phyloP scores from a whole-genome alignment of 2,113 vertebrate species.

The Sardina pilchardus region DNA sequence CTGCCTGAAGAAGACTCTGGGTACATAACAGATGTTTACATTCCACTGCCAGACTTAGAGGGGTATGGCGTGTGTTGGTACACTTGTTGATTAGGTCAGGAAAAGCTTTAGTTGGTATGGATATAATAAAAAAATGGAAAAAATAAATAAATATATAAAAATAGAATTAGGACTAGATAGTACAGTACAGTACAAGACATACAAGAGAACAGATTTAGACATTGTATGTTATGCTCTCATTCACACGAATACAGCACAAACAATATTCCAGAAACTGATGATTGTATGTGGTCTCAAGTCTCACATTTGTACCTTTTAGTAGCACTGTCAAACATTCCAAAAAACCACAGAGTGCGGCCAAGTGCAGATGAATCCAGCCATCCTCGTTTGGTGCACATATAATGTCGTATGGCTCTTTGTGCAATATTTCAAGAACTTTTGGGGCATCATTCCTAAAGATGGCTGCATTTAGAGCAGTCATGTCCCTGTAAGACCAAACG shows the following conservation, averaged over 20 bases:
- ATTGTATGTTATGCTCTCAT: too few species aligned
- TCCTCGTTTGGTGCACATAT: slow-evolving; percentile 79
- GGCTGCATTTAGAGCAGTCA: slow-evolving; percentile 59
- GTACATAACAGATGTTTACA: slow-evolving; percentile 73
- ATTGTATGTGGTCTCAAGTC: too few species aligned
- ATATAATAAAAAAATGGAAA: too few species aligned
- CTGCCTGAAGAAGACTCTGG: slow-evolving; percentile 75
- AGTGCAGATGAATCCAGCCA: slow-evolving; percentile 87
- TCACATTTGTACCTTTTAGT: slow-evolving; percentile 74
- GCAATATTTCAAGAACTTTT: not conserved
- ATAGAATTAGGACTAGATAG: not conserved
- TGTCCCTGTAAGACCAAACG: too few species aligned
- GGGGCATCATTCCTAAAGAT: slow-evolving; percentile 66
- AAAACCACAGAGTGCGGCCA: slow-evolving; percentile 84
- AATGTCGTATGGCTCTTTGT: slow-evolving; percentile 65
- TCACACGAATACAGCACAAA: too few species aligned
- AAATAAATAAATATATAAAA: not conserved
- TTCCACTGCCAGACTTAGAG: slow-evolving; percentile 79
- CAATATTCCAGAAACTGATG: too few species aligned
- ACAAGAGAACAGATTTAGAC: not conserved
- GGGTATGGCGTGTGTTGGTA: slow-evolving; percentile 78
- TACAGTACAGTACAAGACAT: not conserved
- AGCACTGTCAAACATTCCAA: slow-evolving; percentile 77
- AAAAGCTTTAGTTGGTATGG: slow-evolving; percentile 69
- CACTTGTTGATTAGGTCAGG: slow-evolving; percentile 81